Base-by-base conservation (phyloP, 2,113 vertebrate genomes). In the Crotalus helleri region DNA sequence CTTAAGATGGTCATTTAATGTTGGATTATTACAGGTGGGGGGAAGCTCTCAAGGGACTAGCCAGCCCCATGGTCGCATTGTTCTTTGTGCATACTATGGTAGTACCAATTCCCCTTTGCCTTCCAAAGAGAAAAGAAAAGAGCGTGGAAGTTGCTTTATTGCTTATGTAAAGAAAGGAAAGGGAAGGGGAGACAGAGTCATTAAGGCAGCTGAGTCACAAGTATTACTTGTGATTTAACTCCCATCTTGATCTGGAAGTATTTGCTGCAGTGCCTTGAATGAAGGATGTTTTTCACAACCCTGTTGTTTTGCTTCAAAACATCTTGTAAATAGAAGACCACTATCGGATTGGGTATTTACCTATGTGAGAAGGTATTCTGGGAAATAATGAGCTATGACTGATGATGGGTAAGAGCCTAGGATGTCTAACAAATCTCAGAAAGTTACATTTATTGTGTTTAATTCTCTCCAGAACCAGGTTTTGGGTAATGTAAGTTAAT, bases 401-500 rank as follows among this genome's bases (percentile, higher is more conserved):
- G 59, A 93, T 57, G 44, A 24, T 90, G 51, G 44, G n/a, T 81
- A 59, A 44, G 49, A 29, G 17, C 54, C 89, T 86, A 59, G 57
- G 46, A 86, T 87, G 46, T 86, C 57, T 97, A 97, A 97, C 97
- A 97, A 97, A 97, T 94, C 55, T 91, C 88, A 92, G 95, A 74
- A n/a, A 90, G 9, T 87, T 61, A 90, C 54, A 87, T 58, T 87
- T 29, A 15, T 89, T 92, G 24, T 55, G 33, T 87, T 93, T 54
- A n/a, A 57, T 55, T 90, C 23, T 87, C 8, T 64, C 9, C n/a
- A 29, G 69, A 44, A 85, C 87, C 74, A 90, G 61, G 86, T 81
- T 93, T 93, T 94, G 4, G 92, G 91, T 92, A 96, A 94, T 94
- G 93, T 94, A 96, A 97, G 94, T 96, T 97, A 97, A 97, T 96